Percentiles rank a stretch among this genome's conserved stretches.
phyloP scores from a whole-genome alignment of 64 coral and sea anemone species.

The Porites australiensis region DNA sequence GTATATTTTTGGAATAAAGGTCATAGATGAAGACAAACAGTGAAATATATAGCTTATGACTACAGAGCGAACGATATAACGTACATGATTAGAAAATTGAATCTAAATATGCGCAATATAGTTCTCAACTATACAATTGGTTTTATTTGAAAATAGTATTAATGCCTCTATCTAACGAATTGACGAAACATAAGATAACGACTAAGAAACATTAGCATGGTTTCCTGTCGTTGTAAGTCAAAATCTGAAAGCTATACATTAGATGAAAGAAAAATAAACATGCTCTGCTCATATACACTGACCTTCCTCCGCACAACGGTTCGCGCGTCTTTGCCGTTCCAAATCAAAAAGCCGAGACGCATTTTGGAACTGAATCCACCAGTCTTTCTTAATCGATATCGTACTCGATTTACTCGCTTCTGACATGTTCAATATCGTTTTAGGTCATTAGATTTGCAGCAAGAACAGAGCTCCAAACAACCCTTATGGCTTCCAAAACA shows the following conservation, averaged over 20 bases:
- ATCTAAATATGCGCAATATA: too few species aligned
- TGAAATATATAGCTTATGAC: too few species aligned
- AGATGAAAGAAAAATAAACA: background rate
- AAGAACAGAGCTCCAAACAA: background rate
- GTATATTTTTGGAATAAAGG: background rate
- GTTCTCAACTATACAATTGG: too few species aligned
- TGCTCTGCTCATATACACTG: background rate
- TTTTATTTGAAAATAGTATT: too few species aligned
- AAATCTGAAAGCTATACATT: background rate
- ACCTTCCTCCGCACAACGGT: background rate
- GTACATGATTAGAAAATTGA: too few species aligned
- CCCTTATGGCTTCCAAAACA: background rate
- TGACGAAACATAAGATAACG: too few species aligned
- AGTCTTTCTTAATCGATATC: background rate
- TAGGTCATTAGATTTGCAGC: background rate
- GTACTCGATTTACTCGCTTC: background rate
- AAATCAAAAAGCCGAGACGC: conserved; percentile 8
- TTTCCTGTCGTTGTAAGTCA: background rate
- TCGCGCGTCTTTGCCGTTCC: background rate
- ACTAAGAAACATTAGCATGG: too few species aligned
- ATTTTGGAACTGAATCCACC: background rate
- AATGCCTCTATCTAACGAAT: too few species aligned
- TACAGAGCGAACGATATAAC: too few species aligned
- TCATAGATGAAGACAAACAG: background rate
- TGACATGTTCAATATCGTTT: background rate